phyloP scores from a whole-genome alignment of 1,140 invertebrate genomes.

The Tenebrio molitor region DNA sequence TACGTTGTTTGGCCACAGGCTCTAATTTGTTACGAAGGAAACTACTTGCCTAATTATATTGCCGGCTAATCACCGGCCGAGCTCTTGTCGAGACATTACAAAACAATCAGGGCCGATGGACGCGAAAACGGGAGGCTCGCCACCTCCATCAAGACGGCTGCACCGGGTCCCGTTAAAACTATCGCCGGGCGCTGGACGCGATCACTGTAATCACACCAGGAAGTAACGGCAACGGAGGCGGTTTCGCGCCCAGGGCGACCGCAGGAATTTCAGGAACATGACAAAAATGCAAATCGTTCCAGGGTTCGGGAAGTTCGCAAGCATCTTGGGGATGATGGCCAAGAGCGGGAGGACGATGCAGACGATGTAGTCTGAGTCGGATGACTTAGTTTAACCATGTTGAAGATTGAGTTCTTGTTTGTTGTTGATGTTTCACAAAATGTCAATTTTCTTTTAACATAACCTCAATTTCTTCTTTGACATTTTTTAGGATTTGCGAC shows the following conservation, averaged over 20 bases:
- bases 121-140: neutral
- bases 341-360: too few relatives aligned
- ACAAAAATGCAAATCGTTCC: too few relatives aligned
- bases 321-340: too few relatives aligned
- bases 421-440: too few relatives aligned
- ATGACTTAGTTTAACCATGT: too few relatives aligned
- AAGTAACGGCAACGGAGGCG: slow-evolving; percentile 15
- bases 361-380: too few relatives aligned
- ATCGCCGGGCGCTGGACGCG: slow-evolving; percentile 4
- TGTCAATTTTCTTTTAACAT: too few relatives aligned
- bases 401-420: too few relatives aligned
- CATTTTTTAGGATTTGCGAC: too few relatives aligned
- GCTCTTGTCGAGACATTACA: slow-evolving; percentile 2
- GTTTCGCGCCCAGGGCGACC: slow-evolving; percentile 1
- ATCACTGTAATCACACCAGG: slow-evolving; percentile 34
- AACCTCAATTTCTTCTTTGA: too few relatives aligned
- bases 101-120: neutral
- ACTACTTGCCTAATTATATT: slow-evolving; percentile 9
- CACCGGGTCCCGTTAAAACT: neutral
- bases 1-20: slow-evolving; percentile 7
- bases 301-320: too few relatives aligned
- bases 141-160: neutral
- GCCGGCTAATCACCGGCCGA: neutral
- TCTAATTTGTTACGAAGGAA: slow-evolving; percentile 14
- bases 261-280: neutral